phyloP scores from a whole-genome alignment of 2,113 vertebrate genomes.

The Emydocephalus ijimae region DNA sequence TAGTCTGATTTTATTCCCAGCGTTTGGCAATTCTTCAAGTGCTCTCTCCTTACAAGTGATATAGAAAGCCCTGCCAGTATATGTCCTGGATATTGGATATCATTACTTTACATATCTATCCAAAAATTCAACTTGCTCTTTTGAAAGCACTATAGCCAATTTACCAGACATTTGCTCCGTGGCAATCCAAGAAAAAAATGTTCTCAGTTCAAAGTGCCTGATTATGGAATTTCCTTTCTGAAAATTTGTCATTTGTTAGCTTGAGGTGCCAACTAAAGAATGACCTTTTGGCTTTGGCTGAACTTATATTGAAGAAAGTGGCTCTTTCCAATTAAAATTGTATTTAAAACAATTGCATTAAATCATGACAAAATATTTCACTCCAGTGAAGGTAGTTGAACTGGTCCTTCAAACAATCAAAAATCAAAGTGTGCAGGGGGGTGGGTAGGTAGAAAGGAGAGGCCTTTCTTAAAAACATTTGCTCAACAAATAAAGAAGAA shows the following conservation, averaged over 20 bases:
- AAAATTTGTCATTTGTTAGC: neutral
- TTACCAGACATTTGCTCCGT: neutral
- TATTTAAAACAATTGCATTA: neutral
- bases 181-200: neutral
- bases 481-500: constrained; percentile 6
- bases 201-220: neutral
- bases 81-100: neutral
- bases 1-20: neutral
- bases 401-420: neutral
- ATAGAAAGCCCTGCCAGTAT: neutral
- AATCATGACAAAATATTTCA: neutral
- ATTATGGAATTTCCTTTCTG: neutral
- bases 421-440: neutral
- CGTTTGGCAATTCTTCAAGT: neutral
- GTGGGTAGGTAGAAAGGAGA: neutral
- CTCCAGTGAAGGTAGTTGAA: neutral
- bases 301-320: neutral
- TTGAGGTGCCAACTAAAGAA: neutral
- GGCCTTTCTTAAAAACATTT: neutral
- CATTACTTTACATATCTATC: neutral
- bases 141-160: neutral
- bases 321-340: neutral
- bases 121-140: neutral
- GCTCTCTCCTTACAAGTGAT: neutral
- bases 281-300: neutral